Conservation (phyloP, 1,140 invertebrate genomes). For the Drosophila ohnishii region DNA sequence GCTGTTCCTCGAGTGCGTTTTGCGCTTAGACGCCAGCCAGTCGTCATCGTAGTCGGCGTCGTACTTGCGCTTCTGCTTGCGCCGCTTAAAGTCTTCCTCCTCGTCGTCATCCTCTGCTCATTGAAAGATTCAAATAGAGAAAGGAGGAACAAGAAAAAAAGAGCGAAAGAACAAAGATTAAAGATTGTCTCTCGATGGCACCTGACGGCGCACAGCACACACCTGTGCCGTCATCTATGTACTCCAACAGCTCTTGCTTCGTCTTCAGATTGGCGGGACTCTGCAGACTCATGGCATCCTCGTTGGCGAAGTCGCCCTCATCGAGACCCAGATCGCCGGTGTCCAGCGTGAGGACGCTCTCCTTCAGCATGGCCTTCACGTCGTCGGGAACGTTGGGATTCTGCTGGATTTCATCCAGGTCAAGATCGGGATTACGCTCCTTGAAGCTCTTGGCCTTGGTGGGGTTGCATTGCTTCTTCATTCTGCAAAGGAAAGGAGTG, state of each 20-base stretch:
- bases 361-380: slow-evolving; percentile 80
- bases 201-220: slow-evolving; percentile 53
- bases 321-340: slow-evolving; percentile 34
- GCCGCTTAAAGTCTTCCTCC: slow-evolving; percentile 77
- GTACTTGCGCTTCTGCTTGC: slow-evolving; percentile 72
- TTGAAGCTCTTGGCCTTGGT: slow-evolving; percentile 82
- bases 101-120: slow-evolving; percentile 73
- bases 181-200: neutral
- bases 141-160: slow-evolving; percentile 9
- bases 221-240: slow-evolving; percentile 81
- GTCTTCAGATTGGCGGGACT: slow-evolving; percentile 78
- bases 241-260: slow-evolving; percentile 77
- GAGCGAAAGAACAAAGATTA: neutral
- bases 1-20: slow-evolving; percentile 63
- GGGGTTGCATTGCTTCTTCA: slow-evolving; percentile 83
- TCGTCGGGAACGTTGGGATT: slow-evolving; percentile 83
- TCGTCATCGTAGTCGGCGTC: slow-evolving; percentile 82
- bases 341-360: slow-evolving; percentile 71
- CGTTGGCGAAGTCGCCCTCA: slow-evolving; percentile 46
- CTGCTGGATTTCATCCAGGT: slow-evolving; percentile 81
- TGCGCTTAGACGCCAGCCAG: slow-evolving; percentile 68
- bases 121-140: slow-evolving; percentile 13
- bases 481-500: slow-evolving; percentile 49
- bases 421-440: slow-evolving; percentile 82
- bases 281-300: slow-evolving; percentile 64